phyloP scores from a whole-genome alignment of 2,113 vertebrate genomes.

The Chiloscyllium plagiosum region DNA sequence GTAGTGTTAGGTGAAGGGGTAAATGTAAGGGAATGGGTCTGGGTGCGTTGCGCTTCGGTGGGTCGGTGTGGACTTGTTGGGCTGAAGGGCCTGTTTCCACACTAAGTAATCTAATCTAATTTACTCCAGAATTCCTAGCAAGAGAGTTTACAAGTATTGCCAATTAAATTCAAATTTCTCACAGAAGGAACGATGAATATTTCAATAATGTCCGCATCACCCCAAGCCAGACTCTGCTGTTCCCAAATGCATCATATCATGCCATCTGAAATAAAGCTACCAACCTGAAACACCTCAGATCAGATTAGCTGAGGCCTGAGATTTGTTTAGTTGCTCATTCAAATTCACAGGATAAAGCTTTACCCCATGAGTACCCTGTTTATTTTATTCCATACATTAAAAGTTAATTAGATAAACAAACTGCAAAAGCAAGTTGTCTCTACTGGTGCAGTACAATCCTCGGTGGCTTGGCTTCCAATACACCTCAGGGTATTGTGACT shows the following conservation, averaged over 20 bases:
- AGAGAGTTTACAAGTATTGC: not conserved
- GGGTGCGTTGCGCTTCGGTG: no score
- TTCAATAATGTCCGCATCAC: not conserved
- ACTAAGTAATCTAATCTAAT: no score
- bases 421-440: not conserved
- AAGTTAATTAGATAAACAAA: conserved; percentile 29
- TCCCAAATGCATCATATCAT: not conserved
- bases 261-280: not conserved
- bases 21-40: no score
- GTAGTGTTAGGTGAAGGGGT: no score
- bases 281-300: conserved; percentile 1
- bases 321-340: not conserved
- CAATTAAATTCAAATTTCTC: not conserved
- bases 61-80: no score
- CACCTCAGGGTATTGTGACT: not conserved
- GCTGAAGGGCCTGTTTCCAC: no score
- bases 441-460: not conserved
- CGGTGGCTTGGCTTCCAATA: not conserved
- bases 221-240: not conserved
- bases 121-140: not conserved
- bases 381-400: not conserved
- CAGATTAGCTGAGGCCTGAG: not conserved
- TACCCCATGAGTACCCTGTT: not conserved
- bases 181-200: not conserved
- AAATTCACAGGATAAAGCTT: conserved; percentile 1